phyloP scores from a whole-genome alignment of 1,140 invertebrate genomes.

The Antheraea mylitta region DNA sequence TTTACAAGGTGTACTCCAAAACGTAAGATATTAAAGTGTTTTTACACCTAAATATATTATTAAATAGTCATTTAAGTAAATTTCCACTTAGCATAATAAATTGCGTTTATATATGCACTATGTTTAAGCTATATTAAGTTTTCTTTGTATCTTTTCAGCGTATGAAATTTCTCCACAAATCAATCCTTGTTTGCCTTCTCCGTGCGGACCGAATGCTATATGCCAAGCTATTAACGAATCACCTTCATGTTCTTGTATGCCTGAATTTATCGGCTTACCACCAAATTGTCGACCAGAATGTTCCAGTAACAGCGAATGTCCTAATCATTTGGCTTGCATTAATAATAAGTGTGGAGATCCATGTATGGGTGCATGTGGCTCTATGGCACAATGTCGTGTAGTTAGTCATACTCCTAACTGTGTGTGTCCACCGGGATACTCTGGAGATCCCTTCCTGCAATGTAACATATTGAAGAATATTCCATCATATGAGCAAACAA shows the following conservation, averaged over 20 bases:
- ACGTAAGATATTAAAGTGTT: slow-evolving; percentile 64
- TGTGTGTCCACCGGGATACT: slow-evolving; percentile 79
- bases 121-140: neutral
- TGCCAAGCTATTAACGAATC: slow-evolving; percentile 81
- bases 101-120: too few species aligned
- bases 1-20: slow-evolving; percentile 82
- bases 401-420: slow-evolving; percentile 84
- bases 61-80: slow-evolving; percentile 1
- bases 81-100: too few species aligned
- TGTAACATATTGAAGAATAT: slow-evolving; percentile 66
- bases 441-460: slow-evolving; percentile 80
- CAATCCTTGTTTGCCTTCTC: slow-evolving; percentile 83
- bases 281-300: slow-evolving; percentile 85
- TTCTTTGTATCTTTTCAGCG: slow-evolving; percentile 47
- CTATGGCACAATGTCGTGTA: slow-evolving; percentile 83
- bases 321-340: slow-evolving; percentile 82
- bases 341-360: slow-evolving; percentile 85
- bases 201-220: slow-evolving; percentile 85
- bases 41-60: neutral
- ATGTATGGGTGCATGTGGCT: slow-evolving; percentile 82
- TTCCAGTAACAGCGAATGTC: slow-evolving; percentile 82
- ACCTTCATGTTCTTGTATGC: slow-evolving; percentile 83
- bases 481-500: slow-evolving; percentile 47
- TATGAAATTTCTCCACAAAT: slow-evolving; percentile 74
- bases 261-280: slow-evolving; percentile 81